Conservation (phyloP, 2,113 vertebrate genomes). For the Stegastes partitus region DNA sequence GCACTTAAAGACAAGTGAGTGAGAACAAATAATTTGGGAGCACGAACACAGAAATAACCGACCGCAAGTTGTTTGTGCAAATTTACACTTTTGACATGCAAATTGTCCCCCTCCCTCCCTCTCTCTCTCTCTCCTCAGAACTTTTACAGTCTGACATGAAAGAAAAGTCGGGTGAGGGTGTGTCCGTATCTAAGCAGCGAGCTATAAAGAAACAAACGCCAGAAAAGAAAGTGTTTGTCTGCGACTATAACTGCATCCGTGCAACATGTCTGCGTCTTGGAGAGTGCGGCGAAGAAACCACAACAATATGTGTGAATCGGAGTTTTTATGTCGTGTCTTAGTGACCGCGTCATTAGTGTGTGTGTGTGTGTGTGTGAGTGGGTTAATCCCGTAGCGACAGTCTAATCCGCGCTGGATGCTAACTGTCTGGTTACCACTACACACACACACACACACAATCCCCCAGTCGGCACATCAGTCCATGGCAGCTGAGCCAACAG, state of each 20-base stretch:
- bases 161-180: constrained; percentile 26
- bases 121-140: constrained; percentile 27
- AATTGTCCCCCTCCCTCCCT: constrained; percentile 9
- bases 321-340: constrained; percentile 10
- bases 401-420: constrained; percentile 53
- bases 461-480: constrained; percentile 31
- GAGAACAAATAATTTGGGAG: constrained; percentile 29
- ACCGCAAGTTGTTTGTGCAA: constrained; percentile 25
- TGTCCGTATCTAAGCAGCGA: constrained; percentile 16
- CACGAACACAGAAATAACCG: constrained; percentile 2
- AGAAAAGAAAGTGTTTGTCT: not conserved
- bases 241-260: constrained; percentile 24
- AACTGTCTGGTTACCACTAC: constrained; percentile 45
- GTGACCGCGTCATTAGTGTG: not conserved
- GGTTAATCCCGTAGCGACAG: constrained; percentile 64
- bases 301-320: not conserved
- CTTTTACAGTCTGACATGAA: constrained; percentile 67
- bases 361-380: constrained; percentile 17
- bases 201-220: not conserved
- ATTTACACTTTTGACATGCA: constrained; percentile 50
- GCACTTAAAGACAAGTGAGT: not conserved
- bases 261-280: constrained; percentile 4
- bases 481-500: constrained; percentile 58
- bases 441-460: constrained; percentile 29
- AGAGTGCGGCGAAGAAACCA: not conserved